phyloP scores from a whole-genome alignment of 2,888 invertebrate genomes.

The Electrophaes corylata region DNA sequence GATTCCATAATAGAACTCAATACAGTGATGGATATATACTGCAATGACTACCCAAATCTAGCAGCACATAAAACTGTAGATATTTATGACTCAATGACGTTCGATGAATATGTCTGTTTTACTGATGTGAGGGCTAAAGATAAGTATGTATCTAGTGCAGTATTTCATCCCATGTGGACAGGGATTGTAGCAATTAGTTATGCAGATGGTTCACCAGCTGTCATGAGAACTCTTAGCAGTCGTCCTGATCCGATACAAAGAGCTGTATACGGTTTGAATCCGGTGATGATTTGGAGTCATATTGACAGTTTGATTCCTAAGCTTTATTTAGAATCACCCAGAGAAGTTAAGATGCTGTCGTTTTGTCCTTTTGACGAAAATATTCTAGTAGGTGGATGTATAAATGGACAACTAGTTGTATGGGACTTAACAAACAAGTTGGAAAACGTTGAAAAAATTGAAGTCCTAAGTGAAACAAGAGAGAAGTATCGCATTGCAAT shows the following conservation, averaged over 20 bases:
- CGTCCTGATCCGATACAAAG: constrained; percentile 78
- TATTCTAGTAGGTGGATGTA: constrained; percentile 88
- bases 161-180: constrained; percentile 89
- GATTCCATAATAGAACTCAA: constrained; percentile 72
- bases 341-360: constrained; percentile 86
- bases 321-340: constrained; percentile 86
- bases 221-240: constrained; percentile 67
- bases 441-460: constrained; percentile 85
- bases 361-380: constrained; percentile 89
- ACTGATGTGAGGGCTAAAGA: constrained; percentile 87
- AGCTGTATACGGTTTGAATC: constrained; percentile 86
- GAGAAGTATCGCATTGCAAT: constrained; percentile 85
- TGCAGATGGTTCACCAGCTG: constrained; percentile 81
- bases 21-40: constrained; percentile 85
- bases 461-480: constrained; percentile 85
- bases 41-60: constrained; percentile 85
- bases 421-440: constrained; percentile 88
- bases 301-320: constrained; percentile 88
- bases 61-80: constrained; percentile 60
- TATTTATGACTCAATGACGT: constrained; percentile 65
- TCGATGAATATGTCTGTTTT: constrained; percentile 86
- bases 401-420: constrained; percentile 88
- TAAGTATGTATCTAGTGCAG: constrained; percentile 86
- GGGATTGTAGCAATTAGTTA: constrained; percentile 89
- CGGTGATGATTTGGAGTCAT: constrained; percentile 90